Conservation (phyloP, 2,113 vertebrate genomes). For the Orcinus orca region DNA sequence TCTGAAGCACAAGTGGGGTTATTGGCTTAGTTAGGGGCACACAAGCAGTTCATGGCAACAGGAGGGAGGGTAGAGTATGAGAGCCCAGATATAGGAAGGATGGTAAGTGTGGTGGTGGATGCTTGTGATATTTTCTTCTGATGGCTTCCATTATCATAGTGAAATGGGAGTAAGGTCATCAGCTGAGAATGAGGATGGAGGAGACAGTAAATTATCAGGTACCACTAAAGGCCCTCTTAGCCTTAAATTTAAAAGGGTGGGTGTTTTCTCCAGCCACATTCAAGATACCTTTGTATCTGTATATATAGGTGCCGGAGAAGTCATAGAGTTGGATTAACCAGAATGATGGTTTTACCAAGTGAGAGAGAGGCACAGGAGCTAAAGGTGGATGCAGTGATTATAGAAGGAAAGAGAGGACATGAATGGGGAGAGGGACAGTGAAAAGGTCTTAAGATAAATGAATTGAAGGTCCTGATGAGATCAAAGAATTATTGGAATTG, state of each 20-base stretch:
- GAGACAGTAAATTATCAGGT: not conserved
- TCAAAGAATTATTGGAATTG: not conserved
- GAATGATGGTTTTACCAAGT: not conserved
- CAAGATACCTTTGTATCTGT: not conserved
- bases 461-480: not conserved
- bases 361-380: not conserved
- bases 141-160: slow-evolving; percentile 7
- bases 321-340: not conserved
- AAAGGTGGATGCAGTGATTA: not conserved
- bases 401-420: not conserved
- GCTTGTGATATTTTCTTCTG: not conserved
- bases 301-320: not conserved
- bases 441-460: not conserved
- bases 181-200: not conserved
- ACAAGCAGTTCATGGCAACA: not conserved
- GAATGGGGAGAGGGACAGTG: not conserved
- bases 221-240: not conserved
- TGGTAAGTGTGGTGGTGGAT: not conserved
- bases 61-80: not conserved
- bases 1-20: not conserved
- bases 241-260: not conserved
- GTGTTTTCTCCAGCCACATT: not conserved
- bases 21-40: not conserved
- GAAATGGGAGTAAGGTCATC: not conserved
- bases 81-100: not conserved